Percentiles rank a stretch among this genome's conserved stretches.
Evolutionary conservation across 2,888 invertebrate genomes (phyloP).

Genomic region (Mythimna ferrago): DNA sequence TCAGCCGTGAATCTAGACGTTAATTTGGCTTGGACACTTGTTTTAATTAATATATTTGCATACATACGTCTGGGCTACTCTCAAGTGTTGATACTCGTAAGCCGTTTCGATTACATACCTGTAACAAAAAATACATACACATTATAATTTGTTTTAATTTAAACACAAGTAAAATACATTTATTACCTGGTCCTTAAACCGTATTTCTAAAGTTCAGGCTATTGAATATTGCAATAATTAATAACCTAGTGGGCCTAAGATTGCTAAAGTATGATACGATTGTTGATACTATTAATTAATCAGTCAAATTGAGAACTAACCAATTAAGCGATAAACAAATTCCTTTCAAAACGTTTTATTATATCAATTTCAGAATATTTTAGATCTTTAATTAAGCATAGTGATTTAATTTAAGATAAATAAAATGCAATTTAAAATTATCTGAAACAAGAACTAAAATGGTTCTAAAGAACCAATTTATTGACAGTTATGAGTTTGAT

Average conservation of each 20-base stretch:
- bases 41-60: neutral
- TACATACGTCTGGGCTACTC: constrained; percentile 32
- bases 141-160: constrained; percentile 26
- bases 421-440: constrained; percentile 12
- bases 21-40: too few relatives aligned
- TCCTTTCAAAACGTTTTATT: constrained; percentile 10
- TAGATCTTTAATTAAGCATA: constrained; percentile 7
- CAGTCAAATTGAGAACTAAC: constrained; percentile 7
- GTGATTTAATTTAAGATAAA: constrained; percentile 48
- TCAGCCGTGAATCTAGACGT: too few relatives aligned
- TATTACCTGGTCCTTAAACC: neutral
- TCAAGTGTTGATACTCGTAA: neutral
- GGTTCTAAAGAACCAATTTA: neutral
- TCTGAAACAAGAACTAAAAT: neutral
- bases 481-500: constrained; percentile 4
- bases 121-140: constrained; percentile 52
- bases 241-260: constrained; percentile 9
- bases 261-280: constrained; percentile 19
- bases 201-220: neutral
- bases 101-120: constrained; percentile 55
- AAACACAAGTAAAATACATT: too few relatives aligned
- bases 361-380: constrained; percentile 31
- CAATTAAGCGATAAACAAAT: constrained; percentile 24
- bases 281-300: constrained; percentile 33
- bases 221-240: constrained; percentile 34